Conservation (phyloP, 2,888 invertebrate species). For the Azorinus chamasolen region DNA sequence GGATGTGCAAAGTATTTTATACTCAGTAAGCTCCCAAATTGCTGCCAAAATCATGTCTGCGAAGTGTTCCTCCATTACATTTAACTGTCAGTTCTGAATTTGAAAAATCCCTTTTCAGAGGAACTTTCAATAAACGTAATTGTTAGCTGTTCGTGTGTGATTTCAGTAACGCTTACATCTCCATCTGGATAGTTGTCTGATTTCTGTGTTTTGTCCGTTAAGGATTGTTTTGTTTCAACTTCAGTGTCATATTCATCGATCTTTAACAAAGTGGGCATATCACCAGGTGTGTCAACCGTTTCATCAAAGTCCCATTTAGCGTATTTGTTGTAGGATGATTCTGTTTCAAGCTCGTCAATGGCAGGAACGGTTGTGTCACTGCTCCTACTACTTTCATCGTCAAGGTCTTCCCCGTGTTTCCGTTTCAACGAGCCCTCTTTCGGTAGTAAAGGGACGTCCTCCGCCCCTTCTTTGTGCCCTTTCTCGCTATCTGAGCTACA, state of each 20-base stretch:
- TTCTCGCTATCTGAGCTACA: slow-evolving; percentile 53
- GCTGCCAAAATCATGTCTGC: too few relatives aligned
- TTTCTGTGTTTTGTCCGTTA: not conserved
- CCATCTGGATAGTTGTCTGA: slow-evolving; percentile 2
- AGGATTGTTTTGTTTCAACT: not conserved
- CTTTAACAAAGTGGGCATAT: not conserved
- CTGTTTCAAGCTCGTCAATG: slow-evolving; percentile 24
- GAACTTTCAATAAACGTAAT: slow-evolving; percentile 80
- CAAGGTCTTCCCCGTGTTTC: slow-evolving; percentile 25
- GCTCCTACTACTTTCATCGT: slow-evolving; percentile 28
- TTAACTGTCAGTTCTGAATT: slow-evolving; percentile 20
- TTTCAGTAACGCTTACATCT: slow-evolving; percentile 77
- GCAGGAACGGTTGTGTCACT: slow-evolving; percentile 46
- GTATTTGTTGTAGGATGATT: slow-evolving; percentile 17
- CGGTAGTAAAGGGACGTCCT: not conserved
- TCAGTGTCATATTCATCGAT: not conserved
- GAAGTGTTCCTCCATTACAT: too few relatives aligned
- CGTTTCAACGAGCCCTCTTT: slow-evolving; percentile 1
- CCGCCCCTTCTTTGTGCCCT: slow-evolving; percentile 5
- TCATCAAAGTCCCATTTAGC: slow-evolving; percentile 1
- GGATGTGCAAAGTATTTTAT: too few relatives aligned
- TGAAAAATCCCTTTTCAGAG: slow-evolving; percentile 79
- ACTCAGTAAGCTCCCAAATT: too few relatives aligned
- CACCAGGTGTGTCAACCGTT: not conserved
- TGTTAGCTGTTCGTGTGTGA: slow-evolving; percentile 76